Evolutionary conservation across 1,140 invertebrate species (phyloP), one percentile per base, ranked within the genome.

Genomic region (Matsumurasca onukii): DNA sequence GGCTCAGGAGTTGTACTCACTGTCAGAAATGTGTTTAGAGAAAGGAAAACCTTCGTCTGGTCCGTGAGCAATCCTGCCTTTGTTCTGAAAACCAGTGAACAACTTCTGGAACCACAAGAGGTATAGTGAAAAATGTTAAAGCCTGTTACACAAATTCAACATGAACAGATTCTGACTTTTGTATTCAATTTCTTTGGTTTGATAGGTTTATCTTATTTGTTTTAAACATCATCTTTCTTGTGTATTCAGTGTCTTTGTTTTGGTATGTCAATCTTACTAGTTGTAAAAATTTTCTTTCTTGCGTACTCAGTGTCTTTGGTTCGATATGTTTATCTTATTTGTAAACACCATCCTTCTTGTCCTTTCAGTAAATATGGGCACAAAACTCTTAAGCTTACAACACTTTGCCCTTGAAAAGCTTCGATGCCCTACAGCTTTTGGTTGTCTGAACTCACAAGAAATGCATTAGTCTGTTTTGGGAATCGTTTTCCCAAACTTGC

Each of bases 1-100:
- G 55, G 55, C 5, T 59, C 55, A 59, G 12, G 9, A 13, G 24
- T 13, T 5, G 55, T n/a, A 22, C 24, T 59, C 22, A 12, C 55
- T 24, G 12, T 59, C 25, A 59, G 5, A 29, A 59, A 59, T 27
- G 25, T 59, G 5, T 59, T 59, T 27, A 59, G 25, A 27, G 55
- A 59, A 29, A n/a, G 13, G 22, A 59, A 25, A 9, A 27, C 55
- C 5, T 59, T 59, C 30, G 25, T 59, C 5, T 9, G 25, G 5
- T 59, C 22, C n/a, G 30, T 59, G 25, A 27, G 30, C 25, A 59
- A 59, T 29, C 22, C 2, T 2, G 55, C 55, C 5, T 59, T 59
- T n/a, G 2, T 24, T 29, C 13, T 59, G 2, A 29, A 59, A 59
- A n/a, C 2, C 13, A 25, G 3, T 2, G 30, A 3, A 27, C 15